Percentiles rank a stretch among this genome's conserved stretches.
Conservation (phyloP, 1,140 invertebrate species). For the Gonatopus flavifemur region DNA sequence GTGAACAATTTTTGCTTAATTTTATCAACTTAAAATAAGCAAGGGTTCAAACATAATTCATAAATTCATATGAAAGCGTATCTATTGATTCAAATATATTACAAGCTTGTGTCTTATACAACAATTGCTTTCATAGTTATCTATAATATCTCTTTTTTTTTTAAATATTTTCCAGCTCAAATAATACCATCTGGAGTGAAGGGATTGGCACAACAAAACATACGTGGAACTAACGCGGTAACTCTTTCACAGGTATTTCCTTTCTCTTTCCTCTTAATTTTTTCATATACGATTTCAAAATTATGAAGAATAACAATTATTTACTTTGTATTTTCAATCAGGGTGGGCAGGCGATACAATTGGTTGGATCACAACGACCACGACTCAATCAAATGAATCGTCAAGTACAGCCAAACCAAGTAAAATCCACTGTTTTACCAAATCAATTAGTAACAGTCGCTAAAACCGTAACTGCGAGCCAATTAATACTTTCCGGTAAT, state of each 20-base stretch:
- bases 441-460: slow-evolving; percentile 53
- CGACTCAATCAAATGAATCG: slow-evolving; percentile 60
- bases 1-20: slow-evolving; percentile 28
- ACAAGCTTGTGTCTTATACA: neutral
- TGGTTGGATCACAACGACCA: slow-evolving; percentile 63
- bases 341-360: slow-evolving; percentile 60
- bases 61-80: too few relatives aligned
- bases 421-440: slow-evolving; percentile 52
- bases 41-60: too few relatives aligned
- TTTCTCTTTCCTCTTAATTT: too few relatives aligned
- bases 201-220: slow-evolving; percentile 64
- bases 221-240: slow-evolving; percentile 56
- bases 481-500: slow-evolving; percentile 61
- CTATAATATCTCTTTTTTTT: neutral
- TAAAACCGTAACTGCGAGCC: slow-evolving; percentile 57
- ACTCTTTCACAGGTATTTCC: slow-evolving; percentile 52
- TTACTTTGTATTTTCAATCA: slow-evolving; percentile 18
- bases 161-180: slow-evolving; percentile 60
- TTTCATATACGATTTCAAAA: neutral
- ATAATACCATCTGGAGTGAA: slow-evolving; percentile 67
- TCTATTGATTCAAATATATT: too few relatives aligned
- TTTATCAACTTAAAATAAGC: slow-evolving; percentile 5
- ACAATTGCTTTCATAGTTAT: neutral
- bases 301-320: neutral
- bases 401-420: slow-evolving; percentile 58